Conservation (phyloP, 1,140 invertebrate species). For the Samia ricini region DNA sequence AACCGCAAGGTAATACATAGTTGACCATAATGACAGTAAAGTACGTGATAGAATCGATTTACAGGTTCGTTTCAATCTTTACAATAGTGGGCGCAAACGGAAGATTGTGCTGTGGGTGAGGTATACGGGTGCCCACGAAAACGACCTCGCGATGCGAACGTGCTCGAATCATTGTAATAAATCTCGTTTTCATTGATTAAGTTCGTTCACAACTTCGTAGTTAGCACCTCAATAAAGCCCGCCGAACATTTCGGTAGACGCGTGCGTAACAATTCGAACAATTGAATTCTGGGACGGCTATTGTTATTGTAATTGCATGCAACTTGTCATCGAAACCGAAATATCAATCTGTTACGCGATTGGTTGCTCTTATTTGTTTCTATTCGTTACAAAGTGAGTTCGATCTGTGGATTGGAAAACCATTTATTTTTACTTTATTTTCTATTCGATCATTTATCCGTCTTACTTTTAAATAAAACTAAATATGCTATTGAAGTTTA, state of each 20-base stretch:
- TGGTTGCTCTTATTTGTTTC: not conserved
- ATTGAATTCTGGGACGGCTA: constrained; percentile 15
- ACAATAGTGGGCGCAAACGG: constrained; percentile 37
- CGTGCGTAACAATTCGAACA: constrained; percentile 23
- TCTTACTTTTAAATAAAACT: no score
- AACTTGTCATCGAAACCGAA: constrained; percentile 9
- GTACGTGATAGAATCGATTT: constrained; percentile 69
- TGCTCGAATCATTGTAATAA: constrained; percentile 20
- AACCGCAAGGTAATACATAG: constrained; percentile 50
- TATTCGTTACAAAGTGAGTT: not conserved
- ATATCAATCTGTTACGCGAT: constrained; percentile 10
- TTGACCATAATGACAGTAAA: constrained; percentile 51
- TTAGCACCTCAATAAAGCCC: constrained; percentile 23
- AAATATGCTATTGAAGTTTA: no score
- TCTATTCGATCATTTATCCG: not conserved
- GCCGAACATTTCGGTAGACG: constrained; percentile 22
- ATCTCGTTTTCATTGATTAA: constrained; percentile 30
- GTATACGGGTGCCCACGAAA: constrained; percentile 49
- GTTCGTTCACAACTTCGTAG: constrained; percentile 16
- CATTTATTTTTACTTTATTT: not conserved
- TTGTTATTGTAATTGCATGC: constrained; percentile 18
- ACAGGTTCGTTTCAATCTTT: constrained; percentile 63
- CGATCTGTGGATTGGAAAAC: not conserved
- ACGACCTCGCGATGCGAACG: constrained; percentile 26
- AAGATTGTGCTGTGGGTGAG: constrained; percentile 67